Evolutionary conservation across 2,797 vertebrate genomes (phyloP).

Genomic region (Poecilia velifera): DNA sequence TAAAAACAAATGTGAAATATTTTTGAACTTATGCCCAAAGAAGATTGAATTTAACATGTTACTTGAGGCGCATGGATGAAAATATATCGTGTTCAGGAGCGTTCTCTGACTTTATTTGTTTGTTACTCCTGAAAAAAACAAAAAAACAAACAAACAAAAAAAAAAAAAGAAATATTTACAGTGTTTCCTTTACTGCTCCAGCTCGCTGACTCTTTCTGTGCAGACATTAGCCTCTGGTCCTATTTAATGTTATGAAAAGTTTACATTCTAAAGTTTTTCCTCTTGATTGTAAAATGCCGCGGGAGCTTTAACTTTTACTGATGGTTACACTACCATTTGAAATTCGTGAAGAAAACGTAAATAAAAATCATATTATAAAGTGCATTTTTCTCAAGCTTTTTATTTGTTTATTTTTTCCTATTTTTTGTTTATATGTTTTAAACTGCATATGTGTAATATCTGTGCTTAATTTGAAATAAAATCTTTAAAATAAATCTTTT

Average conservation of each 20-base stretch:
- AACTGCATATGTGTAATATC: not conserved
- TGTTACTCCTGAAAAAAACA: conserved; percentile 26
- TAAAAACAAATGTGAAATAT: conserved; percentile 23
- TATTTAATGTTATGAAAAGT: conserved; percentile 44
- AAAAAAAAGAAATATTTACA: conserved; percentile 8
- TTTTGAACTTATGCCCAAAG: conserved; percentile 37
- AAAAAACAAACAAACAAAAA: conserved; percentile 19
- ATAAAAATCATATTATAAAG: conserved; percentile 71
- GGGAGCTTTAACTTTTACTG: conserved; percentile 59
- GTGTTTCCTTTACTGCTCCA: conserved; percentile 26
- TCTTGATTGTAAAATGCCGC: conserved; percentile 63
- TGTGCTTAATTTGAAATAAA: not conserved
- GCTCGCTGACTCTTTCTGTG: conserved; percentile 32
- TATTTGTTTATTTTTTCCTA: not conserved
- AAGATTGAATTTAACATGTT: conserved; percentile 13
- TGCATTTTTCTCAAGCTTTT: conserved; percentile 13
- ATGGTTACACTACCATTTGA: conserved; percentile 56
- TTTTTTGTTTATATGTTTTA: not conserved
- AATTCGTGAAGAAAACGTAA: conserved; percentile 70
- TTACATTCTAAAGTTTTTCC: conserved; percentile 47
- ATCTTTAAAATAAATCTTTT: not conserved
- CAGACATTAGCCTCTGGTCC: conserved; percentile 31
- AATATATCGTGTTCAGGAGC: conserved; percentile 2
- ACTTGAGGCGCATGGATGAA: conserved; percentile 5
- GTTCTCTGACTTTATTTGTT: conserved; percentile 18